Conservation (phyloP, 2,888 invertebrate species). For the Pedicia rivosa region DNA sequence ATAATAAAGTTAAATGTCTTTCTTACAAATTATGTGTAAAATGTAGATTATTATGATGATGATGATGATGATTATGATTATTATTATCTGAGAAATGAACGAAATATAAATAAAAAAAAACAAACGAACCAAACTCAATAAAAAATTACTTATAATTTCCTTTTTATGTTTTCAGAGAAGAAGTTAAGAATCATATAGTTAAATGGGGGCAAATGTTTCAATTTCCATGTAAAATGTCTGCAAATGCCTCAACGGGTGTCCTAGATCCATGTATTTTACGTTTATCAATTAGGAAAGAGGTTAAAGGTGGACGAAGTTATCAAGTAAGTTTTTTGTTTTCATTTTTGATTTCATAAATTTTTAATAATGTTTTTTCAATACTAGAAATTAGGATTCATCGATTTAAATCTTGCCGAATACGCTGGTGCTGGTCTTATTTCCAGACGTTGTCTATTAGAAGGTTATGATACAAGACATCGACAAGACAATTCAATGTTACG, state of each 20-base stretch:
- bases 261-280: slow-evolving; percentile 85
- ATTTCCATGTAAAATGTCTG: slow-evolving; percentile 94
- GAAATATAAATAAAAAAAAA: too few species aligned
- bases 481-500: slow-evolving; percentile 94
- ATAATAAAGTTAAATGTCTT: too few species aligned
- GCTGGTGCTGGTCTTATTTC: slow-evolving; percentile 82
- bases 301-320: slow-evolving; percentile 43
- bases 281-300: slow-evolving; percentile 88
- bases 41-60: too few species aligned
- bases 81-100: too few species aligned
- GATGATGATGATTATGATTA: too few species aligned
- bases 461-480: slow-evolving; percentile 81
- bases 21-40: too few species aligned
- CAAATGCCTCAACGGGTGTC: slow-evolving; percentile 86
- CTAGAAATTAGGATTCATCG: slow-evolving; percentile 93
- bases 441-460: slow-evolving; percentile 83
- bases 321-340: slow-evolving; percentile 4
- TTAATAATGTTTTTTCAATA: slow-evolving; percentile 31
- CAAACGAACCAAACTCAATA: too few species aligned
- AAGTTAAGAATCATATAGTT: slow-evolving; percentile 85
- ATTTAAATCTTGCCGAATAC: slow-evolving; percentile 92
- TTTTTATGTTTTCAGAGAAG: slow-evolving; percentile 53
- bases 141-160: too few species aligned
- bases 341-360: neutral
- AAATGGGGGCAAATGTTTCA: slow-evolving; percentile 83